Evolutionary conservation across 2,888 invertebrate species (phyloP).

Genomic region (Oligia latruncula): DNA sequence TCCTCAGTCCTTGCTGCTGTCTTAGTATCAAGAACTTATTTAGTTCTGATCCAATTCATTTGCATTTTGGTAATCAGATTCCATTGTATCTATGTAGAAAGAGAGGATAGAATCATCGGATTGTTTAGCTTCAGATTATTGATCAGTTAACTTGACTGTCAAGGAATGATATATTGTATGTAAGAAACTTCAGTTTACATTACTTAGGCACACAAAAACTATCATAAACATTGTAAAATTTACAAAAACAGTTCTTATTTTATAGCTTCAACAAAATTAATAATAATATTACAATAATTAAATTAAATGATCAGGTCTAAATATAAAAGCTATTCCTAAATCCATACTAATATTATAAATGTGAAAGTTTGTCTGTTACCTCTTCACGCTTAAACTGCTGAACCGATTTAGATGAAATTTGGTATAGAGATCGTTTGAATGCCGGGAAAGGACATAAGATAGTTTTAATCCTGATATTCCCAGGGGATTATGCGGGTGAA

Average conservation of each 20-base stretch:
- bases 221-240: neutral
- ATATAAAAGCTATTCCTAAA: neutral
- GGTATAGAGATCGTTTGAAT: too few species aligned
- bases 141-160: neutral
- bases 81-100: constrained; percentile 10
- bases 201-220: neutral
- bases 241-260: neutral
- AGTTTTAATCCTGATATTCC: too few species aligned
- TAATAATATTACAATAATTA: neutral
- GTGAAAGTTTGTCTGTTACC: too few species aligned
- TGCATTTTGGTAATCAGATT: constrained; percentile 13
- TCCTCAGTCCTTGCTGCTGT: constrained; percentile 50
- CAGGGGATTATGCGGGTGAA: too few species aligned
- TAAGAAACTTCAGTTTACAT: neutral
- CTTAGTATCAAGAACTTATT: constrained; percentile 69
- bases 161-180: neutral
- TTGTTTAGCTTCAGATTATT: constrained; percentile 7
- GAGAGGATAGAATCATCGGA: constrained; percentile 1
- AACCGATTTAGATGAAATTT: too few species aligned
- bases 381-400: too few species aligned
- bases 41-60: constrained; percentile 43
- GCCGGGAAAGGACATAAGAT: too few species aligned
- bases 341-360: neutral
- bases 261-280: neutral
- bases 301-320: neutral